phyloP scores from a whole-genome alignment of 2,797 vertebrate genomes.

The Alectoris magna region DNA sequence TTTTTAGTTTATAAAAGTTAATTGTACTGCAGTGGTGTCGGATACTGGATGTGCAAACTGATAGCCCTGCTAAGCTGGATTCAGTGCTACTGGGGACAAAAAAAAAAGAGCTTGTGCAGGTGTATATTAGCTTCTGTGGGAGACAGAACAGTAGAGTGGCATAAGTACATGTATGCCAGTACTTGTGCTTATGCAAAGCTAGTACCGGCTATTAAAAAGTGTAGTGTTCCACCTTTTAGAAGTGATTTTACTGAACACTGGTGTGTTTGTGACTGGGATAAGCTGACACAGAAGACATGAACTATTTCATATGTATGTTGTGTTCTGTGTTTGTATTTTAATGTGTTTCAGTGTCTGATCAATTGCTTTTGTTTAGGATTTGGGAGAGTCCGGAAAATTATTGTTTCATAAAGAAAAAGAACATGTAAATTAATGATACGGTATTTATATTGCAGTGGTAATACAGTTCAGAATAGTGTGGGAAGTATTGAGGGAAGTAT shows the following conservation, averaged over 20 bases:
- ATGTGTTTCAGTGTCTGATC: not conserved
- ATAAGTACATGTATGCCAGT: not conserved
- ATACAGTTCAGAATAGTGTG: not conserved
- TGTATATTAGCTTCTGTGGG: not conserved
- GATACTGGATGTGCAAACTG: not conserved
- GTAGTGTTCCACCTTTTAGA: not conserved
- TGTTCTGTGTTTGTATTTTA: not conserved
- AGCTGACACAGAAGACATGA: accelerated
- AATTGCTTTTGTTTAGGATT: not conserved
- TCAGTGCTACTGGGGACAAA: not conserved
- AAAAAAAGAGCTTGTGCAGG: not conserved
- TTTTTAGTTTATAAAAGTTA: not conserved
- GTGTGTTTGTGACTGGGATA: not conserved
- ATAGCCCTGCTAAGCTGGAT: not conserved
- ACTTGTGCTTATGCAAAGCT: not conserved
- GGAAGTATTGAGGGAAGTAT: not conserved
- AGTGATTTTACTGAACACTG: not conserved
- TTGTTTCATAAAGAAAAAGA: not conserved
- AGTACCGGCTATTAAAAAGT: not conserved
- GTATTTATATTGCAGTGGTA: not conserved
- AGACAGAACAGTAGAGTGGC: not conserved
- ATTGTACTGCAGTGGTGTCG: not conserved
- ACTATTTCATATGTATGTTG: not conserved
- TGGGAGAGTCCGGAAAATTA: not conserved
- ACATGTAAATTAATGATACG: not conserved